Base-by-base conservation (phyloP, 1,140 invertebrate species). In the Tetragnatha versicolor region DNA sequence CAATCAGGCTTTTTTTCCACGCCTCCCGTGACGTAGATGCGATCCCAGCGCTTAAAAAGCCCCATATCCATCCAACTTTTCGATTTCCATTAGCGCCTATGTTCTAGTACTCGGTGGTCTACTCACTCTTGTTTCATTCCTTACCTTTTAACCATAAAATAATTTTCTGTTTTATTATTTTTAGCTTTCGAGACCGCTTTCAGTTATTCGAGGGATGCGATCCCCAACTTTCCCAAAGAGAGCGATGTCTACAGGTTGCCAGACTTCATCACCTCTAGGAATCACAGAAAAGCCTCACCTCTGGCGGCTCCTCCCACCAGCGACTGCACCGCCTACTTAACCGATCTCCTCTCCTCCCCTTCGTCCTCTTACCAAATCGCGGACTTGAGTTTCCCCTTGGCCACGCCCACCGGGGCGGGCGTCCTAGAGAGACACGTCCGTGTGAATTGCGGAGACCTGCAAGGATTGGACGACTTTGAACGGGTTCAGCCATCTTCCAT, bases 401-500 rank as follows among this genome's bases (percentile, higher is more conserved):
- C 66, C 4, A 17, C 42, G 7, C 22, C 31, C 0, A 33, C 66
- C 0, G 17, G 35, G 29, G 37, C 25, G 7, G 39, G 63, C 2
- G 12, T 29, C 5, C 22, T 12, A 22, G n/a, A 66, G 25, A 47
- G 39, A 12, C 29, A 51, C 7, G 49, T 70, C 5, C 4, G 35
- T 55, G 68, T 49, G 3, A 49, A 70, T 17, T 51, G 68, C 3
- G 47, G 22, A 22, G 22, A 20, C 14, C 14, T 73, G 2, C 31
- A 45, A 2, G 69, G 69, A 42, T 22, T 73, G 20, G 20, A 22
- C 0, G 69, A 73, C 29, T 73, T 73, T 9, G 14, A 60, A 14
- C 20, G 31, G 17, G 31, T 17, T 14, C 22, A 33, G 2, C 42
- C 66, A 25, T 39, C 9, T 27, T n/a, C 6, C 9, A 14, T 33